These are phyloP conservation scores for Rousettus madagascariensis DNA, from an alignment of 2,797 vertebrate species.

Conservation along the genomic window DNA sequence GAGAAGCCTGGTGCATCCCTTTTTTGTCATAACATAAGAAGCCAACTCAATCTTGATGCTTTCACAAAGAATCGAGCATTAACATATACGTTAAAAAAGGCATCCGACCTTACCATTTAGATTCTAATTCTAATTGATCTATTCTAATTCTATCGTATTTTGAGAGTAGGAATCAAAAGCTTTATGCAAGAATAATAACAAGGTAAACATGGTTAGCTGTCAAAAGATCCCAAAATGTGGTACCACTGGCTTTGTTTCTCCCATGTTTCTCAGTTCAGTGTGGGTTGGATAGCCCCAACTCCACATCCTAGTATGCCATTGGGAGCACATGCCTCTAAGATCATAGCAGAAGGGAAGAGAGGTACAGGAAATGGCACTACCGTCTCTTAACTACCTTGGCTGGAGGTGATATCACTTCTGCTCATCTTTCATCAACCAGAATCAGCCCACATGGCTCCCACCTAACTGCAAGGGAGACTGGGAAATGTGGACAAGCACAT, in stretches of 20 bases:
- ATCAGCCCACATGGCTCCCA: background rate
- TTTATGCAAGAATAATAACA: background rate
- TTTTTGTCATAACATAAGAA: background rate
- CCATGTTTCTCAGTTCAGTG: background rate
- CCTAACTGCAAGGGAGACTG: background rate
- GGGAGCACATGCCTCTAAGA: background rate
- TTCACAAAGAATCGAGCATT: background rate
- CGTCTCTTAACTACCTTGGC: background rate
- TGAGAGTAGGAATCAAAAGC: background rate
- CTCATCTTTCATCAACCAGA: background rate
- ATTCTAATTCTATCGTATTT: background rate
- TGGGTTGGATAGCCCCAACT: background rate
- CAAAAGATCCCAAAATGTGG: background rate
- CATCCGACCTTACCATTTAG: conserved; percentile 28
- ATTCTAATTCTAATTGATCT: conserved; percentile 42
- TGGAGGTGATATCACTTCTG: background rate
- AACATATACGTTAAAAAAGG: background rate
- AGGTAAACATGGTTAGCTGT: background rate
- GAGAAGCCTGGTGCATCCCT: background rate
- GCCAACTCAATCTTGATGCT: background rate
- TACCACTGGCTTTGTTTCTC: background rate
- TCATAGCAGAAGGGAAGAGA: background rate
- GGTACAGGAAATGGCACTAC: background rate
- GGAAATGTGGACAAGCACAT: background rate
- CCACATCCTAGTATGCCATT: background rate